Percentiles rank a stretch among this genome's conserved stretches.
Evolutionary conservation across 2,888 invertebrate genomes (phyloP).

Genomic region (Coleophora flavipennella): DNA sequence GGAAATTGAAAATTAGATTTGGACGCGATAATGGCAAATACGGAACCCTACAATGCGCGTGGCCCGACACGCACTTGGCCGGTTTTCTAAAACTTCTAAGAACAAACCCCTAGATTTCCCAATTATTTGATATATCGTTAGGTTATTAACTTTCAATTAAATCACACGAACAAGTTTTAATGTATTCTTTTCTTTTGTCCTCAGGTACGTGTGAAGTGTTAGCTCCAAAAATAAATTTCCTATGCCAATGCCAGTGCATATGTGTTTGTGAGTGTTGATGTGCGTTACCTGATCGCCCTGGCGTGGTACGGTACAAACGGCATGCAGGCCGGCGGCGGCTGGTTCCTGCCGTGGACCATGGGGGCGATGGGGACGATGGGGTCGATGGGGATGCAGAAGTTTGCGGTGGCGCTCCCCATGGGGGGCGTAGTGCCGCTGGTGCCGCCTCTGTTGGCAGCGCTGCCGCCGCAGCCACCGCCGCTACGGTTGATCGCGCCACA

Average conservation of each 20-base stretch:
- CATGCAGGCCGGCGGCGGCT: constrained; percentile 64
- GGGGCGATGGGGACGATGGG: constrained; percentile 11
- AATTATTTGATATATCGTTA: too few species aligned
- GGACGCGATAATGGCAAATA: too few species aligned
- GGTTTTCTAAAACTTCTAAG: too few species aligned
- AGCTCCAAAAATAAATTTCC: neutral
- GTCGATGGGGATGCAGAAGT: constrained; percentile 60
- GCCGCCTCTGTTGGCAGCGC: constrained; percentile 54
- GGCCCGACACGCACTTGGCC: too few species aligned
- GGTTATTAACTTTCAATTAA: too few species aligned
- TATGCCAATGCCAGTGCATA: constrained; percentile 23
- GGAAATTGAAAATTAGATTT: too few species aligned
- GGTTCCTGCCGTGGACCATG: constrained; percentile 65
- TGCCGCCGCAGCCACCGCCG: constrained; percentile 54
- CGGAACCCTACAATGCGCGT: too few species aligned
- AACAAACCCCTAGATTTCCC: too few species aligned
- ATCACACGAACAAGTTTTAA: too few species aligned
- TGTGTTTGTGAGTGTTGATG: constrained; percentile 41
- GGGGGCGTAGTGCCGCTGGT: constrained; percentile 59
- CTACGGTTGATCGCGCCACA: constrained; percentile 59
- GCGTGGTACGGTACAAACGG: constrained; percentile 67
- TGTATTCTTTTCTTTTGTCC: constrained; percentile 26
- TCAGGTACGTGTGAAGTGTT: constrained; percentile 55
- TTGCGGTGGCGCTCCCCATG: constrained; percentile 65
- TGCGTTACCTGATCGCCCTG: constrained; percentile 49